These are phyloP conservation scores for Lasioglossum marginatum DNA, from an alignment of 2,888 invertebrate genomes.

Conservation along the genomic window DNA sequence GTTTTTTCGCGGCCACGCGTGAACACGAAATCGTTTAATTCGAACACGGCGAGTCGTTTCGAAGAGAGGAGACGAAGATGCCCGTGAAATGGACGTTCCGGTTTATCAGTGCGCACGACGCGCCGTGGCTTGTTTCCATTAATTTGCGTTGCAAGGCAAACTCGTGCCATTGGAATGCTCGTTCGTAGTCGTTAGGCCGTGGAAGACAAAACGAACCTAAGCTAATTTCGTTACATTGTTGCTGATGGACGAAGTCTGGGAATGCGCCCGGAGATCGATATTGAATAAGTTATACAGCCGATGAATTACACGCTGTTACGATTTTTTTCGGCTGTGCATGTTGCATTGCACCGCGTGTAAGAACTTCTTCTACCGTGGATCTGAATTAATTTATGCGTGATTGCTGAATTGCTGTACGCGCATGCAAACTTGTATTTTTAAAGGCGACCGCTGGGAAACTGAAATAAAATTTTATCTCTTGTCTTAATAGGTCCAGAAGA, in stretches of 20 bases:
- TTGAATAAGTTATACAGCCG: constrained; percentile 36
- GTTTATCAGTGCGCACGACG: constrained; percentile 75
- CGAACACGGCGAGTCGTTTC: constrained; percentile 53
- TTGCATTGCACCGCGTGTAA: not conserved
- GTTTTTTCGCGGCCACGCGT: constrained; percentile 47
- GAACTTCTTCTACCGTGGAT: not conserved
- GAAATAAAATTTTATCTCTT: constrained; percentile 1
- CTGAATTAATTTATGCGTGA: not conserved
- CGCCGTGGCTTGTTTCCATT: constrained; percentile 79
- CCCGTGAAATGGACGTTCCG: constrained; percentile 75
- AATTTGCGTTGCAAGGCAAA: constrained; percentile 78
- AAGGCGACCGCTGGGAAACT: not conserved
- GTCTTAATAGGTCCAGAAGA: constrained; percentile 3
- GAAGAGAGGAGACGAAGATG: constrained; percentile 51
- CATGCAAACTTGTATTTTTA: not conserved
- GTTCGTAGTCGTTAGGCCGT: constrained; percentile 72
- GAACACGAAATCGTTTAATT: constrained; percentile 70
- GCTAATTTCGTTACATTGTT: constrained; percentile 68
- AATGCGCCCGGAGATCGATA: constrained; percentile 46
- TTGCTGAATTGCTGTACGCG: not conserved
- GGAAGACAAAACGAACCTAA: constrained; percentile 53
- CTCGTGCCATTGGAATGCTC: constrained; percentile 77
- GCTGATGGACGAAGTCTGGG: constrained; percentile 35
- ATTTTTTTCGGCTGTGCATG: not conserved
- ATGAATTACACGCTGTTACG: constrained; percentile 60